Conservation (phyloP, 2,113 vertebrate genomes). For the Gallinago jamesoni region DNA sequence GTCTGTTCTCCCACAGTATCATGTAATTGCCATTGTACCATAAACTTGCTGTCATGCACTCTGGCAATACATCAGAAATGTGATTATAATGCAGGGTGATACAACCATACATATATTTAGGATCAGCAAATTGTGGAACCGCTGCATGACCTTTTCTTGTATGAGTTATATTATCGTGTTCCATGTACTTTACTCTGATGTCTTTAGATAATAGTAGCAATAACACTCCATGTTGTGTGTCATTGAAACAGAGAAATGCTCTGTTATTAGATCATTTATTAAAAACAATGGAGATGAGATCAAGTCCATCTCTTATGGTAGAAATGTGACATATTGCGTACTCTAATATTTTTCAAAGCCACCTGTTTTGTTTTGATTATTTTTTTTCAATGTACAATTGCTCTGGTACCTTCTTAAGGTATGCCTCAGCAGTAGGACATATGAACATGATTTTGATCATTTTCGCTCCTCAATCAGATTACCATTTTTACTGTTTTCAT, state of each 20-base stretch:
- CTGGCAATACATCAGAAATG: conserved; percentile 1
- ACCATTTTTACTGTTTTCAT: not conserved
- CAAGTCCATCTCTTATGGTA: not conserved
- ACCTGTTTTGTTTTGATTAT: not conserved
- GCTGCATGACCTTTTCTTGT: conserved; percentile 42
- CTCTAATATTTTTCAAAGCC: not conserved
- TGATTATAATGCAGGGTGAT: conserved; percentile 32
- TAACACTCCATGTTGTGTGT: not conserved
- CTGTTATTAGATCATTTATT: not conserved
- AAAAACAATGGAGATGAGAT: not conserved
- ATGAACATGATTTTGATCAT: not conserved
- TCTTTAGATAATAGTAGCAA: conserved; percentile 45
- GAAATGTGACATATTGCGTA: not conserved
- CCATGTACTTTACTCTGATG: conserved; percentile 8
- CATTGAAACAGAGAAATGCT: not conserved
- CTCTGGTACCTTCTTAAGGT: not conserved
- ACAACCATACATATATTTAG: conserved; percentile 2
- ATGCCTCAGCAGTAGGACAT: not conserved
- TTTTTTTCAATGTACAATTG: not conserved
- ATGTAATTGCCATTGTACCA: conserved; percentile 8
- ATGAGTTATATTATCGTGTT: not conserved
- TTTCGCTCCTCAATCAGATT: not conserved
- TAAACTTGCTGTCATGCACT: not conserved
- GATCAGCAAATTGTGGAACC: conserved; percentile 26
- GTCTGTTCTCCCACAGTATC: conserved; percentile 8